Percentiles rank a stretch among this genome's conserved stretches.
These are phyloP conservation scores for Digitonthophagus gazella DNA, from an alignment of 2,888 invertebrate species.

Conservation along the genomic window DNA sequence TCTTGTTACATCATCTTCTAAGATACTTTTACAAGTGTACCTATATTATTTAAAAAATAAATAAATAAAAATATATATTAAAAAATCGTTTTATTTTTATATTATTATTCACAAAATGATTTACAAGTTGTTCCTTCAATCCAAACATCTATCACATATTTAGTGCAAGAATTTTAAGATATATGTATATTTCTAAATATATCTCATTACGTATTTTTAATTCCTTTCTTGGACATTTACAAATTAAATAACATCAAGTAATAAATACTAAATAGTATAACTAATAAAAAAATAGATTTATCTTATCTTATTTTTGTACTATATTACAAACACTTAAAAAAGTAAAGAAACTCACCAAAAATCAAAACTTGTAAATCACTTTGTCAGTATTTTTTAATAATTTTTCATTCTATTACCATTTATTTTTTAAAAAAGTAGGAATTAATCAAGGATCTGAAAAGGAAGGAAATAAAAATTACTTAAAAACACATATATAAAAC, in stretches of 20 bases:
- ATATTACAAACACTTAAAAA: slow-evolving; percentile 28
- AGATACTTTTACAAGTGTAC: too few relatives aligned
- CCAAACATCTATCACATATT: slow-evolving; percentile 29
- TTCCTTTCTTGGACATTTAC: slow-evolving; percentile 27
- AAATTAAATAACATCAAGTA: slow-evolving; percentile 28
- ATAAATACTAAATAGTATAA: slow-evolving; percentile 27
- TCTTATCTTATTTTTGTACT: slow-evolving; percentile 28
- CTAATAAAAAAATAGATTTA: slow-evolving; percentile 29
- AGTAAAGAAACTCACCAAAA: slow-evolving; percentile 26
- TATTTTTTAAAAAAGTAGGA: too few relatives aligned
- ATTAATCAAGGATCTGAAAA: slow-evolving; percentile 8
- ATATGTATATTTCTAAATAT: slow-evolving; percentile 25
- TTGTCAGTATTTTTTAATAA: slow-evolving; percentile 14
- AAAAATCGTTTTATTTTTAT: slow-evolving; percentile 24
- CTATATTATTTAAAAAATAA: slow-evolving; percentile 9
- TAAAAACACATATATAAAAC: slow-evolving; percentile 39
- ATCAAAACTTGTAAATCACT: slow-evolving; percentile 29
- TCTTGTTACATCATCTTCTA: too few relatives aligned
- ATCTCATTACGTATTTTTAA: slow-evolving; percentile 12
- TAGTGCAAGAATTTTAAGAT: too few relatives aligned
- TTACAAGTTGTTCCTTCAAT: slow-evolving; percentile 26
- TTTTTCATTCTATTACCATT: not conserved
- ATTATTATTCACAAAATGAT: slow-evolving; percentile 26
- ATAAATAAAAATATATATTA: slow-evolving; percentile 23
- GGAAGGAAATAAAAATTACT: slow-evolving; percentile 25